Evolutionary conservation across 2,888 invertebrate species (phyloP), one percentile per base, ranked within the genome.

Genomic region (Lochmaea crataegi): DNA sequence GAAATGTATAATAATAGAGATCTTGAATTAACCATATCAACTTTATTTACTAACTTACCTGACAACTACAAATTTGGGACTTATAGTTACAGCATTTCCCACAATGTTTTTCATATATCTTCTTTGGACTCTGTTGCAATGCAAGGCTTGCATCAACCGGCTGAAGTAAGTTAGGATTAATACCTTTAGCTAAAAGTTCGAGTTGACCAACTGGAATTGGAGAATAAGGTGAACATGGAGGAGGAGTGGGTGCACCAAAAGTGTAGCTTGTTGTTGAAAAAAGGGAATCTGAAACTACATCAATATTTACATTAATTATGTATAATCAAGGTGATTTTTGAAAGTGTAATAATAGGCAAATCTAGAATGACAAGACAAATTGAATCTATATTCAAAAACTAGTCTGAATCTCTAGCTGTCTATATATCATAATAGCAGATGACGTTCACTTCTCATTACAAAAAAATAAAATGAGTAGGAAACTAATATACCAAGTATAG

Each of bases 201-300:
- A 92, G 87, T 85, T 92, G 92, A 79, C 92, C 88, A 77, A 92
- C 91, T 60, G 92, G 91, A 79, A 91, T 90, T 1, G 92, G 92
- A 61, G 91, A 91, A 86, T 92, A 91, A 26, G 92, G 92, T 69
- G 92, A 92, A 53, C 89, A 88, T 1, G 89, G 89, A 16, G 90
- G 89, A 74, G 92, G 92, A 66, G 92, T 92, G 76, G 92, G 92
- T 83, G 92, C 91, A 60, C 92, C 92, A 84, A 90, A 89, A 68
- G 90, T 89, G 78, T 91, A 90, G 76, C 92, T 89, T 61, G 91
- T 89, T 45, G 91, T 89, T 61, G 92, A 91, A 87, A 91, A 92
- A 80, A 92, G 86, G 79, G 92, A 91, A 87, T 92, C 92, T 85
- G 91, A 89, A 85, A 92, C 91, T 90, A 42, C 10, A 53, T 48